Conservation (phyloP, 2,113 vertebrate genomes). For the Thinocorus orbignyianus region DNA sequence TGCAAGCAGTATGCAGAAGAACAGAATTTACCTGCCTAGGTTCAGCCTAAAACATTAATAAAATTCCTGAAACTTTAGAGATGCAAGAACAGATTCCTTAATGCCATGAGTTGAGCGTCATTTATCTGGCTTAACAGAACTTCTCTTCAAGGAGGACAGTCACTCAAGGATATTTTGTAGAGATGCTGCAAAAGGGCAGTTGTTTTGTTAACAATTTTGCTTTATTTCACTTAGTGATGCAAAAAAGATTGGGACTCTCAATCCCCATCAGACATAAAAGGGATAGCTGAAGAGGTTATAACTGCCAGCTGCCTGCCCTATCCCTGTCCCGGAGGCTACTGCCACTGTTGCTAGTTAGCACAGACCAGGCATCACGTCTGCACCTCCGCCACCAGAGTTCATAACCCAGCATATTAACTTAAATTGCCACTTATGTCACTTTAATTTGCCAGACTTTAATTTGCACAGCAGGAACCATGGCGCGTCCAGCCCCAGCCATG, state of each 20-base stretch:
- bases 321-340: background rate
- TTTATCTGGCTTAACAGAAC: background rate
- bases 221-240: background rate
- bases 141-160: background rate
- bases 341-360: background rate
- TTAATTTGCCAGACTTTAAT: background rate
- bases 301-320: background rate
- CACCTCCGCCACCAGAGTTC: background rate
- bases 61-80: background rate
- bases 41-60: background rate
- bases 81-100: background rate
- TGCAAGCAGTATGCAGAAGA: background rate
- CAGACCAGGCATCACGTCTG: background rate
- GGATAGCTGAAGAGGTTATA: background rate
- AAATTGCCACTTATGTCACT: background rate
- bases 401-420: background rate
- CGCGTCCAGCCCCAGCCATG: accelerated
- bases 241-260: background rate
- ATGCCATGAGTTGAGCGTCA: background rate
- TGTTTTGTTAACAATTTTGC: background rate
- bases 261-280: background rate
- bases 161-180: background rate
- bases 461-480: background rate
- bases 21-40: background rate
- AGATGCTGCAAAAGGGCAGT: background rate